These are phyloP conservation scores for Drosophila mayri DNA, from an alignment of 1,140 invertebrate species.

Conservation along the genomic window DNA sequence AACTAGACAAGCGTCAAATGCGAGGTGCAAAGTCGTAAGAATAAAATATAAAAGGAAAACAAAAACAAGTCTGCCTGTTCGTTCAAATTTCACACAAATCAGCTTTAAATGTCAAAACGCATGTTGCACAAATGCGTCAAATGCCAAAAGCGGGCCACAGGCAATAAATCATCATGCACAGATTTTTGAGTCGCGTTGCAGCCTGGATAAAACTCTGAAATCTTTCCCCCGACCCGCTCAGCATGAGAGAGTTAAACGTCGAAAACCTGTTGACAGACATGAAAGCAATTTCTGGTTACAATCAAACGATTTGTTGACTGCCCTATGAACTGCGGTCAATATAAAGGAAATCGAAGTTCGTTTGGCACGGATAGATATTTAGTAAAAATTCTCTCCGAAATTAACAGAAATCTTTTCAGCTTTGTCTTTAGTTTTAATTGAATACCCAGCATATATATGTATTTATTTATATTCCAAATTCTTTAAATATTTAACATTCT, in stretches of 20 bases:
- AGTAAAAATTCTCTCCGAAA: background rate
- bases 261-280: conserved; percentile 61
- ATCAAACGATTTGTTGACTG: conserved; percentile 27
- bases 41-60: background rate
- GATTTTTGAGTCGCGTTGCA: conserved; percentile 36
- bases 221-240: conserved; percentile 9
- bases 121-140: conserved; percentile 83
- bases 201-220: conserved; percentile 24
- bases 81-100: conserved; percentile 80
- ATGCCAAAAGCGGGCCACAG: conserved; percentile 71
- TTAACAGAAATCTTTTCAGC: background rate
- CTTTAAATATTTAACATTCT: background rate
- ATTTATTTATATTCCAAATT: background rate
- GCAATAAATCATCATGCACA: conserved; percentile 75
- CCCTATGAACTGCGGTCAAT: conserved; percentile 22
- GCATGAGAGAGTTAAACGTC: conserved; percentile 23
- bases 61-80: conserved; percentile 24
- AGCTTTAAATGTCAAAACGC: conserved; percentile 82
- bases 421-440: background rate
- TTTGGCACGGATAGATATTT: too few relatives aligned
- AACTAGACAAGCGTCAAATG: conserved; percentile 48
- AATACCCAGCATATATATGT: too few relatives aligned
- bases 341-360: background rate
- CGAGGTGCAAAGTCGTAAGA: conserved; percentile 13
- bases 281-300: conserved; percentile 52